Base-by-base conservation (phyloP, 2,888 invertebrate species). In the Aradus depressus region DNA sequence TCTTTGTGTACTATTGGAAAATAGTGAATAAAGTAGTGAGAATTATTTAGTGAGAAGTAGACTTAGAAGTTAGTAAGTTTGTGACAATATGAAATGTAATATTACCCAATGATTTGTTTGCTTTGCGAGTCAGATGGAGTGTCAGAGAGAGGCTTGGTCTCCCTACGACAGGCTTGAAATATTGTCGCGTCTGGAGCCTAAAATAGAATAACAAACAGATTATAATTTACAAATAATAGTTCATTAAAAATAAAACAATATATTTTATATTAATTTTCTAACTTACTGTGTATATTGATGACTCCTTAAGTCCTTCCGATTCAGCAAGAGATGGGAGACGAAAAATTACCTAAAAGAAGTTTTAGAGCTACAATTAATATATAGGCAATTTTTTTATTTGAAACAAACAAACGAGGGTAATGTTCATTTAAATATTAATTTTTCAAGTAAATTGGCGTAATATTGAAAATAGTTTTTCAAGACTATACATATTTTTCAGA, bases 261-360 rank as follows among this genome's bases (percentile, higher is more conserved):
- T 37, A 12, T 6, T 16, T 8, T 37, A 12, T 37, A 6, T 10
- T 28, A n/a, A 28, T 28, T 14, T 44, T 14, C n/a, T 21, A 5
- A 21, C 32, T 51, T 39, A 51, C 51, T 19, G 51, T 51, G 22
- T 51, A 51, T 3, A 51, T 43, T 18, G 51, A 51, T 37, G 51
- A 55, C 28, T 58, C 58, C 32, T 56, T 58, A 4, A 56, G 34
- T 1, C 58, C 56, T 51, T 81, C 81, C 1, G 76, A 74, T 60
- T 80, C 81, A 60, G 75, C 75, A 45, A 84, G 75, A 0, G 86
- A 82, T 2, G 88, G 88, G 28, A 89, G 69, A 19, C 88, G 75
- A 66, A 89, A 88, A 63, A 90, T 89, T 50, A 89, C 78, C 78
- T 79, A 62, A 18, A 65, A 67, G 21, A 57, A 45, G n/a, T n/a